Conservation (phyloP, 1,140 invertebrate genomes). For the Sarcophaga bullata region DNA sequence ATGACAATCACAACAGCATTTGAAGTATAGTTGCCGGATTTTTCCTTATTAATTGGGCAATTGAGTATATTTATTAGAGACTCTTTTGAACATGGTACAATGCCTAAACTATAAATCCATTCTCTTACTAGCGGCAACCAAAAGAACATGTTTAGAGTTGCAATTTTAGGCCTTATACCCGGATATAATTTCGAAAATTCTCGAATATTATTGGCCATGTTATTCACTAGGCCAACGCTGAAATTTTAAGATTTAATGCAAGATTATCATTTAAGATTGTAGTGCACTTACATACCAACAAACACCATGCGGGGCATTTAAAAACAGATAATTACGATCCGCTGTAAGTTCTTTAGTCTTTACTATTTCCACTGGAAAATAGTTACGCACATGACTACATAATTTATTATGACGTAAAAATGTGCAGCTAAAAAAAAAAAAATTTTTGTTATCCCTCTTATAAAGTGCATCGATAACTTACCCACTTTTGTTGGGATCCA, state of each 20-base stretch:
- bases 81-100: constrained; percentile 69
- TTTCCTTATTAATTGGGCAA: constrained; percentile 56
- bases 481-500: constrained; percentile 49
- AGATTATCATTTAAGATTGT: no score
- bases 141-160: constrained; percentile 85
- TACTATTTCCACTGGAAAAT: constrained; percentile 85
- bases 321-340: constrained; percentile 85
- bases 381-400: constrained; percentile 80
- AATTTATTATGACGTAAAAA: constrained; percentile 72
- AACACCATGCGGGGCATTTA: constrained; percentile 90
- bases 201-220: constrained; percentile 81
- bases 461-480: constrained; percentile 43
- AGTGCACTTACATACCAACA: constrained; percentile 62
- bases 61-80: constrained; percentile 50
- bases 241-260: no score
- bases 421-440: constrained; percentile 66
- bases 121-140: constrained; percentile 86
- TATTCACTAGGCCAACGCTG: constrained; percentile 78
- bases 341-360: constrained; percentile 85
- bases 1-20: constrained; percentile 73
- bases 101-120: constrained; percentile 70
- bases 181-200: constrained; percentile 82
- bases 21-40: constrained; percentile 60
- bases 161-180: constrained; percentile 76
- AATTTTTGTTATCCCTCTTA: neutral